Percentiles rank a stretch among this genome's conserved stretches.
Evolutionary conservation across 2,888 invertebrate genomes (phyloP).

Genomic region (Ommatoiulus sabulosus): DNA sequence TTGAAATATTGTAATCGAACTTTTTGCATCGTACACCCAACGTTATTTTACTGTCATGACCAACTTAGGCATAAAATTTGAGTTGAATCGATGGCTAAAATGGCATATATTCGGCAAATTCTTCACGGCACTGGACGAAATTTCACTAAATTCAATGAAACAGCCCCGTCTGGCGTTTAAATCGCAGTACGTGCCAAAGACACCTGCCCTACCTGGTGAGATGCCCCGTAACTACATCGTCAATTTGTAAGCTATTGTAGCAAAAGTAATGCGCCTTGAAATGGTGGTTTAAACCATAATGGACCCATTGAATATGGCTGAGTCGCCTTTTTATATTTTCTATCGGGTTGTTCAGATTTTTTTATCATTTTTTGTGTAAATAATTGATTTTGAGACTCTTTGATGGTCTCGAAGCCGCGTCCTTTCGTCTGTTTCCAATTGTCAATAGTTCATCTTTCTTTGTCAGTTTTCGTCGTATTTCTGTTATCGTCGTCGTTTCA

Average conservation of each 20-base stretch:
- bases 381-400: not conserved
- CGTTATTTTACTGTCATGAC: too few relatives aligned
- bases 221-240: not conserved
- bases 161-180: too few relatives aligned
- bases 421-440: not conserved
- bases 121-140: too few relatives aligned
- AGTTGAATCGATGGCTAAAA: too few relatives aligned
- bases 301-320: not conserved
- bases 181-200: not conserved
- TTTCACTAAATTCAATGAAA: too few relatives aligned
- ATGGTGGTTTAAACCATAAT: conserved; percentile 23
- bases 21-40: too few relatives aligned
- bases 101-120: too few relatives aligned
- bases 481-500: not conserved
- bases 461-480: not conserved
- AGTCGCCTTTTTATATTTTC: conserved; percentile 14
- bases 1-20: too few relatives aligned
- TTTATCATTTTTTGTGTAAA: not conserved
- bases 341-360: not conserved
- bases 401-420: not conserved
- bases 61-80: too few relatives aligned
- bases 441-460: conserved; percentile 21
- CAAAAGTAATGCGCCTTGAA: not conserved
- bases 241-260: not conserved
- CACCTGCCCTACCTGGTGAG: not conserved